phyloP scores from a whole-genome alignment of 2,797 vertebrate genomes.

The Petrocephalus schoutedeni region DNA sequence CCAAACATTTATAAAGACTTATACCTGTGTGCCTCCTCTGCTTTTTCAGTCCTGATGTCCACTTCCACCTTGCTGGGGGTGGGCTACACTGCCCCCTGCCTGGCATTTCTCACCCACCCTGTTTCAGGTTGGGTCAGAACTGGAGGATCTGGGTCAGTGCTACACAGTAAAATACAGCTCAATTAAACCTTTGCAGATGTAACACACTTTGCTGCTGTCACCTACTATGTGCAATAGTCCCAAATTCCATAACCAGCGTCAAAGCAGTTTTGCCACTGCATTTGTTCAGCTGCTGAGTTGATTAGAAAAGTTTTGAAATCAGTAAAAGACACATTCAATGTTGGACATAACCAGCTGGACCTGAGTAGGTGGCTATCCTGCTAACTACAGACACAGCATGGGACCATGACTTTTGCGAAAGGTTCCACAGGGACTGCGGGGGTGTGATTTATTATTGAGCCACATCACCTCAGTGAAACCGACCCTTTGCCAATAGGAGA shows the following conservation, averaged over 20 bases:
- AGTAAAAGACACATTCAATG: neutral
- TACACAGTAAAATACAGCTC: neutral
- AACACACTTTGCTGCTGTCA: neutral
- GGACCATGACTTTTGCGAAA: neutral
- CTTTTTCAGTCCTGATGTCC: neutral
- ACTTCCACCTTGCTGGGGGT: neutral
- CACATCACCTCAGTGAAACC: neutral
- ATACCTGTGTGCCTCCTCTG: neutral
- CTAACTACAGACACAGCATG: neutral
- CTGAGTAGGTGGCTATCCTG: neutral
- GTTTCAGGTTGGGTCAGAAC: neutral
- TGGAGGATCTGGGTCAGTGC: neutral
- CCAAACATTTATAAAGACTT: neutral
- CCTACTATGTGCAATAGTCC: neutral
- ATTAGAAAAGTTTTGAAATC: neutral
- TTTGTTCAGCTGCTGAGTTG: neutral
- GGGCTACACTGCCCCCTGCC: neutral
- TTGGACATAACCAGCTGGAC: neutral
- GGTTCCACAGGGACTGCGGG: neutral
- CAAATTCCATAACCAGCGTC: neutral
- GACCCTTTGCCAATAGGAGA: neutral
- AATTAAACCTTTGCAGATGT: neutral
- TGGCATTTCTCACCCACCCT: neutral
- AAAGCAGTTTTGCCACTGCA: neutral
- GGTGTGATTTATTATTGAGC: neutral